These are phyloP conservation scores for Diplodus puntazzo DNA, from an alignment of 2,797 vertebrate genomes.

Conservation along the genomic window DNA sequence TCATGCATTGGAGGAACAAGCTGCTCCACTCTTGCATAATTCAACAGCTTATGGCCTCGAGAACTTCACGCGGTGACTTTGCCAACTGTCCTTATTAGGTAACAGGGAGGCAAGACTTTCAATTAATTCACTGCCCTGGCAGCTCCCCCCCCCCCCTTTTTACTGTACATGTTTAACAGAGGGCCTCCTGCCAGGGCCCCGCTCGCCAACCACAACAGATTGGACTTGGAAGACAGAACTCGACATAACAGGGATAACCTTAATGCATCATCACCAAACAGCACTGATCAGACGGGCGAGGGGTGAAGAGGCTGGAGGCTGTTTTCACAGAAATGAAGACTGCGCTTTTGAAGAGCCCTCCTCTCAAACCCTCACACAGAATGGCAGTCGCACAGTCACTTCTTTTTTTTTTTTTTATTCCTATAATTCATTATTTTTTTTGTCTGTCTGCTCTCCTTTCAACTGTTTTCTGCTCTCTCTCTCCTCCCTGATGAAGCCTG, in stretches of 20 bases:
- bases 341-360: neutral
- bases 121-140: constrained; percentile 59
- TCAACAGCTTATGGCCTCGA: constrained; percentile 66
- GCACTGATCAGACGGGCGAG: constrained; percentile 16
- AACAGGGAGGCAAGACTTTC: constrained; percentile 56
- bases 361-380: neutral
- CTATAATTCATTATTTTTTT: neutral
- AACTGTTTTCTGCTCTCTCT: neutral
- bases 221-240: constrained; percentile 47
- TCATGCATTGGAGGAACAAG: constrained; percentile 57
- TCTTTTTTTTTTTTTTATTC: neutral
- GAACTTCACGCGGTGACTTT: constrained; percentile 67
- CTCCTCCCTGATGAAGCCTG: neutral
- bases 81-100: constrained; percentile 70
- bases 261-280: constrained; percentile 25
- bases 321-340: neutral
- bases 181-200: constrained; percentile 51
- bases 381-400: neutral
- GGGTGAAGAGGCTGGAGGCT: constrained; percentile 10
- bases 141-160: constrained; percentile 24
- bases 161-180: constrained; percentile 61
- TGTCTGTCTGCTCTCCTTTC: neutral
- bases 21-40: constrained; percentile 69
- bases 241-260: constrained; percentile 44
- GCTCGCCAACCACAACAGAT: constrained; percentile 54